phyloP scores from a whole-genome alignment of 2,797 vertebrate species.

The Sebastes baramenuke region DNA sequence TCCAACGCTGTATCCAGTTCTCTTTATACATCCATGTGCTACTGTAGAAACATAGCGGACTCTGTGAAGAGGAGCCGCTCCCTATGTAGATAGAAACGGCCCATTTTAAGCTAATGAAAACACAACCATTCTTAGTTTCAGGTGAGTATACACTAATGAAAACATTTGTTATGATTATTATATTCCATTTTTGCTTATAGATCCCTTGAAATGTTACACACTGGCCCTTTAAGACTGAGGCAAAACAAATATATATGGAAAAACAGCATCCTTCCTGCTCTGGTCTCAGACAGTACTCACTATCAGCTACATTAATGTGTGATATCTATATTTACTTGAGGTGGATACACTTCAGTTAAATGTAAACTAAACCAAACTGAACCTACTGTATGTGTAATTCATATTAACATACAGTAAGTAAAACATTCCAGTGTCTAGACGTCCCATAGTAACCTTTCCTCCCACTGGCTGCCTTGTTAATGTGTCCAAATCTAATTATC shows the following conservation, averaged over 20 bases:
- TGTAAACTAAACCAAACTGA: background rate
- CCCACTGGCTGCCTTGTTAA: constrained; percentile 16
- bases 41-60: no score
- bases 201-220: no score
- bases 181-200: no score
- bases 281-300: background rate
- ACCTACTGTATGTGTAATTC: background rate
- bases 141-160: no score
- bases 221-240: background rate
- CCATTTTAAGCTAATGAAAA: no score
- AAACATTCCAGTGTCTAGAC: background rate
- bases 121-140: no score
- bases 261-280: background rate
- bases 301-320: background rate
- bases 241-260: background rate
- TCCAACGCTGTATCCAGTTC: no score
- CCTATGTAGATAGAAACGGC: no score
- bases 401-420: background rate
- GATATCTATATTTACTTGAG: background rate
- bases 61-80: no score
- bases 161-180: no score
- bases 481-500: constrained; percentile 44
- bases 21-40: no score
- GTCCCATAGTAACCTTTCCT: constrained; percentile 11
- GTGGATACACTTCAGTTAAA: constrained; percentile 1